Evolutionary conservation across 1,140 invertebrate species (phyloP).

Genomic region (Euura saliciscinereae): DNA sequence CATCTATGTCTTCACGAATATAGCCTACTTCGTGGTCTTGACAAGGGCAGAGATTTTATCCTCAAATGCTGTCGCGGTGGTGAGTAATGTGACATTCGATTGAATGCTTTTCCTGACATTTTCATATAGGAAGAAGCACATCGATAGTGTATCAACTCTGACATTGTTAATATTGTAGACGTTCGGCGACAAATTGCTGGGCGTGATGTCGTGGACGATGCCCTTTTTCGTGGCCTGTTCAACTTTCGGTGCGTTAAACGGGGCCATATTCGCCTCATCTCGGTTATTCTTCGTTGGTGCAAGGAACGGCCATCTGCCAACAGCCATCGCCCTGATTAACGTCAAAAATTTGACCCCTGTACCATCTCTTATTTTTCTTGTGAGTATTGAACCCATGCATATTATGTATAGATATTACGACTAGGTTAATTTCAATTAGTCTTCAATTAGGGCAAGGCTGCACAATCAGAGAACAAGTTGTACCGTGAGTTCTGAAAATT

Average conservation of each 20-base stretch:
- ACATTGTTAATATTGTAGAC: conserved; percentile 57
- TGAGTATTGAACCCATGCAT: conserved; percentile 58
- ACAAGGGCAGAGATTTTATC: conserved; percentile 77
- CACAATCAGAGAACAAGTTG: no score
- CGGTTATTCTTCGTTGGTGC: conserved; percentile 92
- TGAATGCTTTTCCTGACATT: neutral
- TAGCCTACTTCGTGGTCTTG: conserved; percentile 90
- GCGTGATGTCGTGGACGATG: conserved; percentile 83
- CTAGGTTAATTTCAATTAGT: no score
- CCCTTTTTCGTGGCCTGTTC: conserved; percentile 87
- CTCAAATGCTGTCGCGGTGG: conserved; percentile 90
- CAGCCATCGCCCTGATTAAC: conserved; percentile 87
- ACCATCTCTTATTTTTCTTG: conserved; percentile 89
- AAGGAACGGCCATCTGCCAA: conserved; percentile 86
- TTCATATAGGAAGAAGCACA: neutral
- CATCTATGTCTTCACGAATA: conserved; percentile 88
- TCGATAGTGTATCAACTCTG: neutral
- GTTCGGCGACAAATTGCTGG: conserved; percentile 83
- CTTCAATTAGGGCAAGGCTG: no score
- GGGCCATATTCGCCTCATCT: conserved; percentile 87
- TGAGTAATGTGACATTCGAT: conserved; percentile 51
- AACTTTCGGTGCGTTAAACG: conserved; percentile 87
- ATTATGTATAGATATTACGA: neutral
- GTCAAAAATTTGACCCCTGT: conserved; percentile 86
- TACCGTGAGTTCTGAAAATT: no score